Percentiles rank a stretch among this genome's conserved stretches.
phyloP scores from a whole-genome alignment of 2,113 vertebrate species.

The Rhinolophus sinicus region DNA sequence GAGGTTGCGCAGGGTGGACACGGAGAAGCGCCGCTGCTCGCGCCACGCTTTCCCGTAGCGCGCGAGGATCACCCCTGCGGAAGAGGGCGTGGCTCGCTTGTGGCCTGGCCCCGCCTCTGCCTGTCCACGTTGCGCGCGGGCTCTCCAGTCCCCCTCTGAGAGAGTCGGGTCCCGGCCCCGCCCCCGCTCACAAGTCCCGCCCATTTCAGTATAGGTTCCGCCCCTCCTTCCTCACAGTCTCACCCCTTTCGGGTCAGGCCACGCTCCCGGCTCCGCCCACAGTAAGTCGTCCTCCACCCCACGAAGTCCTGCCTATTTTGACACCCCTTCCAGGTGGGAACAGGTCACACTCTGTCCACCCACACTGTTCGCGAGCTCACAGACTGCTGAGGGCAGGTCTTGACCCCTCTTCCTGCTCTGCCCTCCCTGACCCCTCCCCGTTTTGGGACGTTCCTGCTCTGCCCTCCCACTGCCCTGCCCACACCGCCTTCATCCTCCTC shows the following conservation, averaged over 20 bases:
- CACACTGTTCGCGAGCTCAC: neutral
- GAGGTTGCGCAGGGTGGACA: constrained; percentile 88
- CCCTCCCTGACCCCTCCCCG: neutral
- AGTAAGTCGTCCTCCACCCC: fast-evolving
- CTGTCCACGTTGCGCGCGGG: fast-evolving
- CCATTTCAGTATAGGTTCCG: neutral
- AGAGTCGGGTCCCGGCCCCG: neutral
- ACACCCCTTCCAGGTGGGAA: neutral
- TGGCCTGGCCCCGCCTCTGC: neutral
- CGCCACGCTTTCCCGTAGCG: constrained; percentile 84
- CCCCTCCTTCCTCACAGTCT: neutral
- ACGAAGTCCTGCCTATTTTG: neutral
- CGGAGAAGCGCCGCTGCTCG: constrained; percentile 87
- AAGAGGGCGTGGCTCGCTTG: fast-evolving
- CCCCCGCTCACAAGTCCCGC: neutral
- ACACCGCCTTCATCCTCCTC: fast-evolving
- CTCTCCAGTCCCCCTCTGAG: fast-evolving
- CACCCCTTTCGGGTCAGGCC: neutral
- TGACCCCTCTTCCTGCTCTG: neutral
- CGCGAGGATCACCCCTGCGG: constrained; percentile 83
- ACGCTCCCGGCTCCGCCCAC: too few species aligned
- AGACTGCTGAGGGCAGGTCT: neutral
- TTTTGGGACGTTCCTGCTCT: fast-evolving
- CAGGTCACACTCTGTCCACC: fast-evolving
- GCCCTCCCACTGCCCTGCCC: too few species aligned